Evolutionary conservation across 2,888 invertebrate species (phyloP), one percentile per base, ranked within the genome.

Genomic region (Zootermopsis nevadensis): DNA sequence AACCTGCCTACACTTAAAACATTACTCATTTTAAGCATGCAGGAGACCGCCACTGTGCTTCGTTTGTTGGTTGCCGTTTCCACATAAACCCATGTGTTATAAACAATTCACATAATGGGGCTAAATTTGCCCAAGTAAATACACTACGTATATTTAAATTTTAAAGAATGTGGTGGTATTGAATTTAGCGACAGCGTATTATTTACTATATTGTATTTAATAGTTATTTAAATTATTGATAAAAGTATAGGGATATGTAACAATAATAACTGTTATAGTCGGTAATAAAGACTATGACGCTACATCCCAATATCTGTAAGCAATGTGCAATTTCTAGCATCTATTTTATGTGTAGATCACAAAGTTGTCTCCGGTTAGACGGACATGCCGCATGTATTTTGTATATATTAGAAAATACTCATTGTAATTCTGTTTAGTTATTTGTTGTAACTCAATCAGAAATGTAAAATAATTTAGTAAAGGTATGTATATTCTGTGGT

Each of bases 301-400:
- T 27, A 81, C 27, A 72, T 48, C 33, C 80, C 69, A 15, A 38
- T 53, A 60, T 80, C 76, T 69, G 74, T 84, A 84, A 83, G 38
- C 80, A 83, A 84, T 83, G 84, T 84, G 84, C 84, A 81, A 83
- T 84, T 84, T 80, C 53, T 81, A 81, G 76, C 66, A 35, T 67
- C 81, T 77, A 67, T 83, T 80, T 74, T 55, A 48, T 83, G 82
- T 83, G 67, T 84, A 76, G 74, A 53, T 55, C 19, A 27, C 60
- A 31, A 22, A 38, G 27, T 22, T 24, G 48, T 76, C n/a, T 35
- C 33, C 53, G 38, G 60, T 42, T n/a, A 80, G 38, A 53, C 38
- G 38, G 31, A 79, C 60, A 79, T 19, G 74, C 74, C 74, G 38
- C 38, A 60, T 82, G 82, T 84, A 77, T 82, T 84, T 84, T 77